Evolutionary conservation across 2,113 vertebrate species (phyloP).

Genomic region (Eublepharis macularius): DNA sequence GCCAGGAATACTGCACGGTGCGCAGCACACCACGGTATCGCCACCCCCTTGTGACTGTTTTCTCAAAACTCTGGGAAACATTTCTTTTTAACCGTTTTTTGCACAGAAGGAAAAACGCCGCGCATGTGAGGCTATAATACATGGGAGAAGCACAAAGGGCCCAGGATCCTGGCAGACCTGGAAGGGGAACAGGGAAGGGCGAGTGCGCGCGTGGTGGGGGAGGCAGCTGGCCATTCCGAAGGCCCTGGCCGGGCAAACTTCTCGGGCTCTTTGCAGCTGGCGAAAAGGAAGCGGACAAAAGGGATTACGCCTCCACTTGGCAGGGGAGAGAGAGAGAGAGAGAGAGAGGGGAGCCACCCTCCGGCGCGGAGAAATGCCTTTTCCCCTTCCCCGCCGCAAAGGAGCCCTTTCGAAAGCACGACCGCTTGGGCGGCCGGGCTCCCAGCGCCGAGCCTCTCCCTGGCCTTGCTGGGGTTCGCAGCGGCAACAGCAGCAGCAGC

Average conservation of each 20-base stretch:
- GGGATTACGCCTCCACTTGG: conserved; percentile 21
- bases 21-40: not conserved
- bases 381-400: not conserved
- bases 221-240: conserved; percentile 24
- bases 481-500: not conserved
- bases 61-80: not conserved
- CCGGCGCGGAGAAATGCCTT: not conserved
- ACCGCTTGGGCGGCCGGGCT: not conserved
- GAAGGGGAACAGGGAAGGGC: not conserved
- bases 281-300: conserved; percentile 17
- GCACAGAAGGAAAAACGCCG: not conserved
- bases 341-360: conserved; percentile 7
- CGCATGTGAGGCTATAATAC: not conserved
- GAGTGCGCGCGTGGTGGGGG: not conserved
- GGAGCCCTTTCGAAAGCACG: not conserved
- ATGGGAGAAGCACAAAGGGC: conserved; percentile 13
- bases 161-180: conserved; percentile 7
- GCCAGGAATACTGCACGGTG: not conserved
- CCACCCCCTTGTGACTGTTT: not conserved
- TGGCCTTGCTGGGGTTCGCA: not conserved
- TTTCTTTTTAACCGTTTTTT: not conserved
- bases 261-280: conserved; percentile 25
- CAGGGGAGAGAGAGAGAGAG: no score
- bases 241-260: conserved; percentile 25
- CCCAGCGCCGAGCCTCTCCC: not conserved